Percentiles rank a stretch among this genome's conserved stretches.
Evolutionary conservation across 2,797 vertebrate species (phyloP).

Genomic region (Capromys pilorides): DNA sequence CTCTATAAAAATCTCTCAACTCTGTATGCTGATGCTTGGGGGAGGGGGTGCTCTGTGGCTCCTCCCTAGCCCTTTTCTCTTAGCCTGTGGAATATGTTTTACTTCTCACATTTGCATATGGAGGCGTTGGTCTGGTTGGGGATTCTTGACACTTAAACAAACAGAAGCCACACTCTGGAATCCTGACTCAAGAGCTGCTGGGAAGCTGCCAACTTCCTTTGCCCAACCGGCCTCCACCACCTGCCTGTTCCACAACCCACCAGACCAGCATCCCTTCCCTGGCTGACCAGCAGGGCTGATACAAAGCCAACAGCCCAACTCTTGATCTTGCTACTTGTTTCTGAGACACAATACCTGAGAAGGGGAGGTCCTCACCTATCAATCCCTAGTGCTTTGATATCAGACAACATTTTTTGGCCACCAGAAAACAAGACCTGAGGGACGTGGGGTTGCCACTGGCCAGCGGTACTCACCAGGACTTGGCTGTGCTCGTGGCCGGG

Average conservation of each 20-base stretch:
- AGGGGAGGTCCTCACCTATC: not conserved
- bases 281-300: not conserved
- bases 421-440: not conserved
- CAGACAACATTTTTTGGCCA: not conserved
- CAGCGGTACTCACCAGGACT: slow-evolving; percentile 83
- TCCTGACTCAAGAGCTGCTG: slow-evolving; percentile 74
- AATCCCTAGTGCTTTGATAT: not conserved
- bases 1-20: not conserved
- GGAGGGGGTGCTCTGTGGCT: not conserved
- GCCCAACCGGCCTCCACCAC: not conserved
- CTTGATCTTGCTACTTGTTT: not conserved
- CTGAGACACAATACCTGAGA: slow-evolving; percentile 21
- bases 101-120: slow-evolving; percentile 72
- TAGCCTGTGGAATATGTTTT: slow-evolving; percentile 71
- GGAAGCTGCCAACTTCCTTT: slow-evolving; percentile 60
- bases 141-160: slow-evolving; percentile 71
- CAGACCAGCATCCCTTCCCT: not conserved
- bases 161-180: slow-evolving; percentile 66
- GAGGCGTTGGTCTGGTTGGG: slow-evolving; percentile 52
- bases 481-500: slow-evolving; percentile 83
- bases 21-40: not conserved
- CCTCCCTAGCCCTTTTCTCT: slow-evolving; percentile 58
- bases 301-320: not conserved
- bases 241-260: not conserved
- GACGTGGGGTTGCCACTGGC: fast-evolving